These are phyloP conservation scores for Netelia inedita DNA, from an alignment of 2,888 invertebrate genomes.

Conservation along the genomic window DNA sequence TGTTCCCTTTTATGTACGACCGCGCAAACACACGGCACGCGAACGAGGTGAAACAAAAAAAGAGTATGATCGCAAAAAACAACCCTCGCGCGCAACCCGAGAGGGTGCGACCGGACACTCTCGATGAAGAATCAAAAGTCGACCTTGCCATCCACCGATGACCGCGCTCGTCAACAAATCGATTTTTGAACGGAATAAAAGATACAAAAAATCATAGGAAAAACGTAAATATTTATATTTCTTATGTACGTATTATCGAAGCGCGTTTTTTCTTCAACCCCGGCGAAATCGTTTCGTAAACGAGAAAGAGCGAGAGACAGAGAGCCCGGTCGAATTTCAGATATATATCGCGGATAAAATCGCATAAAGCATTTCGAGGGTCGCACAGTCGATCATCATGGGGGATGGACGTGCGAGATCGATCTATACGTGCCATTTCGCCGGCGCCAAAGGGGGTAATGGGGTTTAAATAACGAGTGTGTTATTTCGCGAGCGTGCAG, in stretches of 20 bases:
- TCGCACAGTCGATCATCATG: conserved; percentile 51
- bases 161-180: too few relatives aligned
- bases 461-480: conserved; percentile 66
- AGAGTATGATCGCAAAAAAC: conserved; percentile 4
- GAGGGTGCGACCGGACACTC: too few relatives aligned
- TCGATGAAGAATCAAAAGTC: conserved; percentile 23
- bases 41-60: conserved; percentile 53
- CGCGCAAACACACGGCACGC: conserved; percentile 43
- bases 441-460: conserved; percentile 55
- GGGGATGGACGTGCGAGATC: conserved; percentile 53
- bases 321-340: neutral
- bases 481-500: conserved; percentile 65
- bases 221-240: too few relatives aligned
- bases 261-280: too few relatives aligned
- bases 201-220: too few relatives aligned
- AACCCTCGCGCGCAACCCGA: neutral
- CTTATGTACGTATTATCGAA: too few relatives aligned
- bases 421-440: conserved; percentile 54
- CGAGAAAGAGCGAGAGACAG: neutral
- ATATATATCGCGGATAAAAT: neutral
- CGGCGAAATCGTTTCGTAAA: too few relatives aligned
- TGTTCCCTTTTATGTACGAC: conserved; percentile 59
- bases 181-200: too few relatives aligned
- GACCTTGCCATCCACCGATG: neutral
- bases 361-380: neutral